Base-by-base conservation (phyloP, 2,113 vertebrate genomes). In the Phrynosoma blainvillii region DNA sequence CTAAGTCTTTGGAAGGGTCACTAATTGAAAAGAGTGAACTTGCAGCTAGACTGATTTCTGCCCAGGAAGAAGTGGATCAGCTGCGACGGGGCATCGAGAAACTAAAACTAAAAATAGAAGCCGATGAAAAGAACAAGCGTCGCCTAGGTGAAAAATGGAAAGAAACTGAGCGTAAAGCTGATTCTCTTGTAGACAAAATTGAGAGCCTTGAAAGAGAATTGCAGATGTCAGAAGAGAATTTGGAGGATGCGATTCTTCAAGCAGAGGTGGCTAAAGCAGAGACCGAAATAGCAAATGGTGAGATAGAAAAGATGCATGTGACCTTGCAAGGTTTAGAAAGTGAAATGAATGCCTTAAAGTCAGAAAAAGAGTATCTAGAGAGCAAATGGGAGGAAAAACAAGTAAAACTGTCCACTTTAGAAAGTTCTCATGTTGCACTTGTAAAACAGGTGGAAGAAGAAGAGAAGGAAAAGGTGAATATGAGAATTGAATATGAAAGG, bases 101-200 rank as follows among this genome's bases (percentile, higher is more conserved):
- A 84, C 97, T 99, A 18, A 97, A 97, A 90, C 95, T 98, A 68
- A 97, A 97, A 90, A 98, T 99, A 3, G 98, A 98, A 93, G 97
- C 97, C 0, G 98, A 99, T 42, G 98, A 99, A 91, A 97, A 96
- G 90, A 97, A 97, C 95, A 98, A 96, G 79, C 91, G 52, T 27
- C 94, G 96, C 0, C 78, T 97, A 90, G 88, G 89, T 83, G 97
- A 97, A 86, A 96, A 98, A 47, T 95, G 98, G 82, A 98, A 96
- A 92, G 97, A 95, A 40, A 95, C 96, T 0, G 97, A 98, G 88
- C 91, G 95, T 11, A 98, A 97, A 88, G 94, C 91, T 0, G 98
- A 97, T 36, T 79, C 10, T 0, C 93, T 97, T 42, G 86, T 93
- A 52, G 97, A 97, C 86, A 96, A 97, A 94, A 96, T 98, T 88